phyloP scores from a whole-genome alignment of 2,797 vertebrate genomes.

The Somateria mollissima region DNA sequence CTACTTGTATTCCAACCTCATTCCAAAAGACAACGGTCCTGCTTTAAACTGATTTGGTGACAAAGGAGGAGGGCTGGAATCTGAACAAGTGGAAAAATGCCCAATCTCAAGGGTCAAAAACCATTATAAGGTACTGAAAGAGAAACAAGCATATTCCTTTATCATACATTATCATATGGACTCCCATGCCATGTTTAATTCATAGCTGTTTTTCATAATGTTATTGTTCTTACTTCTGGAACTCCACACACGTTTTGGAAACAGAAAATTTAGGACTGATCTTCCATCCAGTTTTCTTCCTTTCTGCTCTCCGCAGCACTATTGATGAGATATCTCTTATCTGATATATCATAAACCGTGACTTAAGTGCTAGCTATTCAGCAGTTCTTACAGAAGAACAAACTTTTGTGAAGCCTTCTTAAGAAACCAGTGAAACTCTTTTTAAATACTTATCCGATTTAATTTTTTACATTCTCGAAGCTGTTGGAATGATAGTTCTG shows the following conservation, averaged over 20 bases:
- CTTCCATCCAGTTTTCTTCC: neutral
- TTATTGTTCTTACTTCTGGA: neutral
- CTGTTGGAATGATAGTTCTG: neutral
- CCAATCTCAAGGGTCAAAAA: neutral
- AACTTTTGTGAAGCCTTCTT: neutral
- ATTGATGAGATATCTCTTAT: neutral
- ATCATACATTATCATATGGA: neutral
- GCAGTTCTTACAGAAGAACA: neutral
- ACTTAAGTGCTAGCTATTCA: neutral
- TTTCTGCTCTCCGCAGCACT: neutral
- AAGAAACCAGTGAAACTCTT: neutral
- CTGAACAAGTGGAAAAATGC: neutral
- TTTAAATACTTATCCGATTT: neutral
- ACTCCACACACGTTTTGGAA: neutral
- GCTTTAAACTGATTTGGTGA: neutral
- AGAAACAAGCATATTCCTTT: neutral
- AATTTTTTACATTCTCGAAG: neutral
- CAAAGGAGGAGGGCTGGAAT: neutral
- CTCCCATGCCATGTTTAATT: neutral
- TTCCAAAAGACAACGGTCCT: neutral
- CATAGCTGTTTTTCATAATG: neutral
- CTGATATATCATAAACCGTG: neutral
- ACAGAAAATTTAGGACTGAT: neutral
- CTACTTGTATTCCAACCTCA: neutral
- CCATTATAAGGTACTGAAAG: neutral